phyloP scores from a whole-genome alignment of 2,113 vertebrate genomes.

The Passer domesticus region DNA sequence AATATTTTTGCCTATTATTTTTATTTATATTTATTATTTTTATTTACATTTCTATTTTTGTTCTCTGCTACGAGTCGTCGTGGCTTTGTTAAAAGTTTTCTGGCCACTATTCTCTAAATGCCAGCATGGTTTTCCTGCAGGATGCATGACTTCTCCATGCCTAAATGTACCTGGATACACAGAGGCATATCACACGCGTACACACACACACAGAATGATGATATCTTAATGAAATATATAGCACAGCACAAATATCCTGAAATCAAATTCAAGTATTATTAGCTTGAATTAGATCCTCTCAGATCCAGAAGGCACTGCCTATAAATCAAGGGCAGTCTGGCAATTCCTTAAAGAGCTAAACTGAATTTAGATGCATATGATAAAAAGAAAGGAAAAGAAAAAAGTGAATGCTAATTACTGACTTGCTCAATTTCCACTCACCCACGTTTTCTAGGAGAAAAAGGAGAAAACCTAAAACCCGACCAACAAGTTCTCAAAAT shows the following conservation, averaged over 20 bases:
- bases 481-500: constrained; percentile 29
- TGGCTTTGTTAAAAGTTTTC: constrained; percentile 15
- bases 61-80: rapidly evolving
- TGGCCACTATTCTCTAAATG: neutral
- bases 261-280: constrained; percentile 58
- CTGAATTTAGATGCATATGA: constrained; percentile 49
- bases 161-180: neutral
- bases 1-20: neutral
- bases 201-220: neutral
- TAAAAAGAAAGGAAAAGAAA: constrained; percentile 67
- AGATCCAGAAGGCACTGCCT: constrained; percentile 50
- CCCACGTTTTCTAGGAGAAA: neutral
- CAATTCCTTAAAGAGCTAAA: constrained; percentile 63
- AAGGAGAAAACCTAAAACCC: neutral
- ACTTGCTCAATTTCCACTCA: constrained; percentile 13
- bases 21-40: neutral
- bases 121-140: neutral
- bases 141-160: neutral
- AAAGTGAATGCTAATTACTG: constrained; percentile 47
- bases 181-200: neutral
- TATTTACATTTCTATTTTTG: neutral
- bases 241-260: constrained; percentile 31
- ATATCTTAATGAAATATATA: constrained; percentile 52
- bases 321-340: constrained; percentile 71
- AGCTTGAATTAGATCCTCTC: constrained; percentile 67